Base-by-base conservation (phyloP, 92 coral and sea anemone genomes). In the Montipora capitata region DNA sequence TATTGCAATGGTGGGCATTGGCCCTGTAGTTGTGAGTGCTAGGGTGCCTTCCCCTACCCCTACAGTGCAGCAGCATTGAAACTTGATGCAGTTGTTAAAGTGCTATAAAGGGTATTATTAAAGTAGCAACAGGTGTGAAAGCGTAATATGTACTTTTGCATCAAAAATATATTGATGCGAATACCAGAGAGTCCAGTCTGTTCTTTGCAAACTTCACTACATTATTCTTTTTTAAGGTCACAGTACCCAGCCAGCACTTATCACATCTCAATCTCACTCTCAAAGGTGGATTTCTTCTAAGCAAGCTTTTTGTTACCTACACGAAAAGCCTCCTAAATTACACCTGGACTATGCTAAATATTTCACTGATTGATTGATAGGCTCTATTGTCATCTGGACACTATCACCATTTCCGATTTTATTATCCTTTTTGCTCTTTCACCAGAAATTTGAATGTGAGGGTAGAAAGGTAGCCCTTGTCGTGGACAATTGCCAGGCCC, bases 201-300 rank as follows among this genome's bases (percentile, higher is more conserved):
- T 63, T 63, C 69, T 63, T 63, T 63, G 69, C 69, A 63, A 63
- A 63, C 69, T 4, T 63, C 69, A 63, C 69, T 63, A 63, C 69
- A 63, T 63, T 14, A 63, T 63, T 63, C 17, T 63, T 63, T 63
- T 4, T 63, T 63, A 63, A 63, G 69, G 38, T 15, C 69, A 63
- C 69, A 63, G 69, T 63, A 63, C 69, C 17, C 69, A 63, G 69
- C 69, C 5, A n/a, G n/a, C n/a, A n/a, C n/a, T n/a, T n/a, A n/a
- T n/a, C n/a, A n/a, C n/a, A n/a, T n/a, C n/a, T n/a, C n/a, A n/a
- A n/a, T n/a, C n/a, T n/a, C n/a, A n/a, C n/a, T n/a, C n/a, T n/a
- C n/a, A n/a, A n/a, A n/a, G 69, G 14, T 63, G 69, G 6, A 63
- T 63, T 49, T 63, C 4, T 63, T 63, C 69, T 63, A 15, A 20